phyloP scores from a whole-genome alignment of 2,888 invertebrate genomes.

The Drosophila neotestacea region DNA sequence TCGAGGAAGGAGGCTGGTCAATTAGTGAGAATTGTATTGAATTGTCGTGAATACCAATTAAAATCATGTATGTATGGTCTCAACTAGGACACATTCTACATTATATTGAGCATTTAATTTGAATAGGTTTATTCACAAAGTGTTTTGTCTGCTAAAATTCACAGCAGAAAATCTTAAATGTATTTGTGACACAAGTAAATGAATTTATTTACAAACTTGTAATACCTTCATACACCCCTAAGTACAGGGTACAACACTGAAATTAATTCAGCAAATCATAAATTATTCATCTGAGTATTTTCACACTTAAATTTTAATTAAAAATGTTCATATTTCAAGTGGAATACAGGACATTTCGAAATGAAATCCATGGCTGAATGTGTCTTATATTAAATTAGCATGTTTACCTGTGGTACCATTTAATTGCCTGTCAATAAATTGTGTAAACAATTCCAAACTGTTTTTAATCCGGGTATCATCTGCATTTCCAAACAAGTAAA shows the following conservation, averaged over 20 bases:
- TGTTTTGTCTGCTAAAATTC: too few relatives aligned
- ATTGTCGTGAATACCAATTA: conserved; percentile 27
- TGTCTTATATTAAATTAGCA: background rate
- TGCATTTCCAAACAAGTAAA: background rate
- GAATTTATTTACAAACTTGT: too few relatives aligned
- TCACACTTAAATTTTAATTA: conserved; percentile 18
- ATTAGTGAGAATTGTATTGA: conserved; percentile 14
- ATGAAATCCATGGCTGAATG: background rate
- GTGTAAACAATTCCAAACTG: background rate
- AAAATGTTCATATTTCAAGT: conserved; percentile 4
- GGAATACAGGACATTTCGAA: background rate
- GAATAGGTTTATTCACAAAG: too few relatives aligned
- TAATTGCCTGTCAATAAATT: conserved; percentile 13
- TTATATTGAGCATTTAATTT: too few relatives aligned
- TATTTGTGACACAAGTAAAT: background rate
- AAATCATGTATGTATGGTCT: background rate
- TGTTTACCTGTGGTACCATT: background rate
- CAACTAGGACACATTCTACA: conserved; percentile 5
- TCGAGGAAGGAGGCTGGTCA: background rate
- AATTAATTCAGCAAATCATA: conserved; percentile 2
- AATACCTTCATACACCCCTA: too few relatives aligned
- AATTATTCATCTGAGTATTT: conserved; percentile 8
- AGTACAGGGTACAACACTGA: background rate
- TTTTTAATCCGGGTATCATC: conserved; percentile 3
- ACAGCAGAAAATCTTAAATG: background rate